Evolutionary conservation across 2,113 vertebrate species (phyloP).

Genomic region (Geococcyx californianus): DNA sequence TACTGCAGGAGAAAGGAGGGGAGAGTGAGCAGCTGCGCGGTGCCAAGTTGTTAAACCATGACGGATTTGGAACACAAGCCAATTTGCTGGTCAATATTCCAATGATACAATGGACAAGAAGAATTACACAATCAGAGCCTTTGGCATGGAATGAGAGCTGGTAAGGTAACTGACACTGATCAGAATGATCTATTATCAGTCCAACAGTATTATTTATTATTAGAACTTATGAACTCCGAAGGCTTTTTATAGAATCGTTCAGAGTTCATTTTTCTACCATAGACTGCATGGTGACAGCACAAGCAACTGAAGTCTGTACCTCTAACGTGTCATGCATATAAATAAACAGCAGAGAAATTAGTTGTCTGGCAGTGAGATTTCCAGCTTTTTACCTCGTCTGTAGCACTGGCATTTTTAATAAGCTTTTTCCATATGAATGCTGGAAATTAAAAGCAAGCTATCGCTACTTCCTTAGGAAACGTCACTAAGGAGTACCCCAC

Average conservation of each 20-base stretch:
- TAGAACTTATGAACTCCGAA: neutral
- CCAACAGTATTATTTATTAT: neutral
- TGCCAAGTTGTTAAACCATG: too few species aligned
- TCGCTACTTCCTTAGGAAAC: neutral
- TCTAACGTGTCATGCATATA: neutral
- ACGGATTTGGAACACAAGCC: fast-evolving
- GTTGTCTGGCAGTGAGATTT: neutral
- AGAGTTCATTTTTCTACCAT: neutral
- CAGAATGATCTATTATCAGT: neutral
- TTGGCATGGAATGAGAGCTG: neutral
- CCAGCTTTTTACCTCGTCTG: neutral
- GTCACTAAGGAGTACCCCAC: neutral
- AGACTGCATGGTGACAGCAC: neutral
- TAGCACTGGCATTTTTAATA: neutral
- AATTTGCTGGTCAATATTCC: neutral
- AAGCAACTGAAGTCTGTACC: neutral
- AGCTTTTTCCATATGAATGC: neutral
- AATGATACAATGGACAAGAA: neutral
- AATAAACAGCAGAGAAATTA: neutral
- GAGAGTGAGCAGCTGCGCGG: too few species aligned
- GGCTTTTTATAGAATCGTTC: neutral
- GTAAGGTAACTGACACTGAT: neutral
- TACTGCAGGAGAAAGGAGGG: too few species aligned
- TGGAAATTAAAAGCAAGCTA: neutral
- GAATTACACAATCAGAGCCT: neutral